Evolutionary conservation across 1,140 invertebrate genomes (phyloP), one percentile per base, ranked within the genome.

Genomic region (Drosophila suzukii): DNA sequence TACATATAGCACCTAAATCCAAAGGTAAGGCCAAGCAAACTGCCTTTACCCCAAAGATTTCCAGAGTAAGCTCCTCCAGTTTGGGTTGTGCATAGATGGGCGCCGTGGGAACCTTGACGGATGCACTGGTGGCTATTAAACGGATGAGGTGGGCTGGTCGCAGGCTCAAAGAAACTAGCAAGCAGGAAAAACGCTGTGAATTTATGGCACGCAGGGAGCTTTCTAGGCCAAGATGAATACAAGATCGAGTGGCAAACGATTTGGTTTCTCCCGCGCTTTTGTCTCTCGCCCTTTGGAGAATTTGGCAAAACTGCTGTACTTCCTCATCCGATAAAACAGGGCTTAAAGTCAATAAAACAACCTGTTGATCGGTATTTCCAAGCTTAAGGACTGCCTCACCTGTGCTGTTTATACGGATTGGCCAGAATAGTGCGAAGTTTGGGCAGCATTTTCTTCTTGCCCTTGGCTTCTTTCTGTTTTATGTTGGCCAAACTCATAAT

Each of bases 381-480:
- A 13, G 2, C 5, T 15, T 10, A 0, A 20, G 1, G 8, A 3
- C 0, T 3, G 13, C 7, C 39, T 62, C 7, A 85, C 81, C 81
- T 63, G 54, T 89, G 70, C 3, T 84, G 63, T 49, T 89, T 89
- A 57, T 89, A 89, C 3, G 84, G 84, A 75, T 89, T 83, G 3
- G 81, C 84, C 46, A 89, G 17, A 11, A 89, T 20, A 7, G 58
- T 84, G 4, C 85, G 81, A 24, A 89, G 17, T 10, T 70, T 89
- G 4, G 84, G 84, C 12, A 89, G 11, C 1, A 49, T 13, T n/a
- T 89, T 89, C 15, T 78, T 89, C 10, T 84, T 89, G 41, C 84
- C 80, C 46, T 89, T 89, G 1, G 49, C 7, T 60, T 89, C 84
- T n/a, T 62, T 83, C 32, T 81, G 20, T 43, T 81, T 89, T 27